Base-by-base conservation (phyloP, 2,113 vertebrate genomes). In the Boulengeromyrus knoepffleri region DNA sequence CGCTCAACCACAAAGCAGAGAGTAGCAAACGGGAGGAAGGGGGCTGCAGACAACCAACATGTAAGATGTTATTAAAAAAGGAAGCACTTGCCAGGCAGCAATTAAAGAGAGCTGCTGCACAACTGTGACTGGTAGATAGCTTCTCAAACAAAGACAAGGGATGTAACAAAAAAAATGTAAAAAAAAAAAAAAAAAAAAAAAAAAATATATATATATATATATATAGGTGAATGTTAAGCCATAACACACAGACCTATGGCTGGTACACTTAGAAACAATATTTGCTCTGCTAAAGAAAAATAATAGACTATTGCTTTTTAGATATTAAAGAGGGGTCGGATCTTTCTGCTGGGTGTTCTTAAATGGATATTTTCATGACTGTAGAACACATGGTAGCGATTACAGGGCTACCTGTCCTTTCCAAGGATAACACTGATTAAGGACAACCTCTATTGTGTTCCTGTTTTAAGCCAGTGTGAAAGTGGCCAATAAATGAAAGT, bases 311-410 rank as follows among this genome's bases (percentile, higher is more conserved):
- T 94, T 92, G 89, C 90, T 94, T 92, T 92, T 88, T 91, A 88
- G 42, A 88, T 74, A 88, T 46, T 47, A 88, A 88, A 74, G 91
- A 85, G 53, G 12, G 89, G 89, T 90, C 91, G 42, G 94, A 92
- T 94, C 93, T 93, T 95, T 95, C 93, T 92, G 94, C 89, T 93
- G 92, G 93, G 92, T 94, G 94, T 96, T 95, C 89, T 91, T 70
- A 92, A 93, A 95, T 96, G 95, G 94, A 91, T 93, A 95, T 94
- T 94, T 94, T 92, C 92, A 93, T 94, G 93, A 93, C 93, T 95
- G 92, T 91, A 85, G 95, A 95, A 95, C 96, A 97, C 97, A 97
- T 97, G 96, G 96, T 94, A 96, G 94, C 95, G 97, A 97, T 97
- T 97, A 96, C 85, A 90, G 92, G 89, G 93, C 94, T 95, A 96